These are phyloP conservation scores for Geopemphigus sp. DNA, from an alignment of 1,140 invertebrate species.

Conservation along the genomic window DNA sequence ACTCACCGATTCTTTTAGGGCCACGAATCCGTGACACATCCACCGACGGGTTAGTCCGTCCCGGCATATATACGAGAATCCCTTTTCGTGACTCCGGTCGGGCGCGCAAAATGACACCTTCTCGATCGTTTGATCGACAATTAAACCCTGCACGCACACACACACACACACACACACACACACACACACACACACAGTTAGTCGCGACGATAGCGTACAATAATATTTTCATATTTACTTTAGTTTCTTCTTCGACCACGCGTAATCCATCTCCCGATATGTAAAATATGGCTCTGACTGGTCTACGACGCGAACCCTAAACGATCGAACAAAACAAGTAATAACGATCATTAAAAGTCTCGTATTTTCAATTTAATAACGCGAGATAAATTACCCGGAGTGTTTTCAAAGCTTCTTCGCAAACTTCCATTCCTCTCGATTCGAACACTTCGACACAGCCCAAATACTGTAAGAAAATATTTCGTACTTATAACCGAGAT, in stretches of 20 bases:
- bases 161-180: too few relatives aligned
- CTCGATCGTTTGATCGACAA: constrained; percentile 99
- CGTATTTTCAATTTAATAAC: neutral
- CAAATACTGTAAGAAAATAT: constrained; percentile 72
- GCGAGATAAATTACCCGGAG: constrained; percentile 66
- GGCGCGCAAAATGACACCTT: constrained; percentile 99
- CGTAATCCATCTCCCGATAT: constrained; percentile 95
- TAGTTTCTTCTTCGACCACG: constrained; percentile 98
- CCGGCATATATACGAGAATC: constrained; percentile 91
- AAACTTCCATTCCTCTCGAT: constrained; percentile 98
- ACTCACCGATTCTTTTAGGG: constrained; percentile 84
- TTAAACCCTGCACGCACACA: constrained; percentile 80
- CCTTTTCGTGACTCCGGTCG: constrained; percentile 95
- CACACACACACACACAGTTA: too few relatives aligned
- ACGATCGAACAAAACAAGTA: too few relatives aligned
- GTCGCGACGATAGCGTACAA: too few relatives aligned
- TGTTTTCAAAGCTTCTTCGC: constrained; percentile 96
- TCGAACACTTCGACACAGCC: constrained; percentile 99
- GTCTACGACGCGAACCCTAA: constrained; percentile 82
- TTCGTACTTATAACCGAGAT: neutral
- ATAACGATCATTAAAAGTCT: constrained; percentile 2
- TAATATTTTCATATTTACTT: constrained; percentile 59
- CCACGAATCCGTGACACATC: constrained; percentile 99
- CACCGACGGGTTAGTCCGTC: constrained; percentile 84
- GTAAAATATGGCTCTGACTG: constrained; percentile 86